Evolutionary conservation across 2,888 invertebrate species (phyloP).

Genomic region (Meta bourneti): DNA sequence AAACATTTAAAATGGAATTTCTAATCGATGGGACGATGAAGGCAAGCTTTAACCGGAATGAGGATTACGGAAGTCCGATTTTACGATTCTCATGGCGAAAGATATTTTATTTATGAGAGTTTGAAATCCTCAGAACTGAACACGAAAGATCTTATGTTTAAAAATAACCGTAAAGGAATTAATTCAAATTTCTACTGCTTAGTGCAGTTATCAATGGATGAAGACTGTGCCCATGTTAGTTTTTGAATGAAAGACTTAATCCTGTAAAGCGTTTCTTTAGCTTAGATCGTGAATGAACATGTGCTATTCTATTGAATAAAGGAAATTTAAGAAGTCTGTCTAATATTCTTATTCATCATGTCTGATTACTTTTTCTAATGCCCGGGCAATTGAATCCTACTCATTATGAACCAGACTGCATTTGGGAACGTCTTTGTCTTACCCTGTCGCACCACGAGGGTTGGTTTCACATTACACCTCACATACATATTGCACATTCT

Average conservation of each 20-base stretch:
- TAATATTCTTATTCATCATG: no score
- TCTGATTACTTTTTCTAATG: no score
- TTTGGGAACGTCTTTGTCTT: no score
- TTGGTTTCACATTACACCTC: no score
- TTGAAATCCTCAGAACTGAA: not conserved
- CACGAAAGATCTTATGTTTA: not conserved
- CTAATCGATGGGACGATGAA: slow-evolving; percentile 20
- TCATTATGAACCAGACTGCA: no score
- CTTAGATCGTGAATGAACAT: no score
- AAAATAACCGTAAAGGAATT: not conserved
- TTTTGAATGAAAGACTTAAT: not conserved
- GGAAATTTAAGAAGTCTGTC: no score
- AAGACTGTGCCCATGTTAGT: not conserved
- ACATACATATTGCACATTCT: no score
- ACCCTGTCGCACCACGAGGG: no score
- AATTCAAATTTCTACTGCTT: not conserved
- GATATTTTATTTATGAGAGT: not conserved
- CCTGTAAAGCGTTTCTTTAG: not conserved
- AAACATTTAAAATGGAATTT: slow-evolving; percentile 23
- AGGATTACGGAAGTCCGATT: slow-evolving; percentile 13
- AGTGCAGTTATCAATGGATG: not conserved
- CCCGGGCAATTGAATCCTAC: no score
- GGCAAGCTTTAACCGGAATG: not conserved
- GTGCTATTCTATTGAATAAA: no score
- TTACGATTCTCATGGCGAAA: not conserved